These are phyloP conservation scores for Micromesistius poutassou DNA, from an alignment of 2,797 vertebrate species.

Conservation along the genomic window DNA sequence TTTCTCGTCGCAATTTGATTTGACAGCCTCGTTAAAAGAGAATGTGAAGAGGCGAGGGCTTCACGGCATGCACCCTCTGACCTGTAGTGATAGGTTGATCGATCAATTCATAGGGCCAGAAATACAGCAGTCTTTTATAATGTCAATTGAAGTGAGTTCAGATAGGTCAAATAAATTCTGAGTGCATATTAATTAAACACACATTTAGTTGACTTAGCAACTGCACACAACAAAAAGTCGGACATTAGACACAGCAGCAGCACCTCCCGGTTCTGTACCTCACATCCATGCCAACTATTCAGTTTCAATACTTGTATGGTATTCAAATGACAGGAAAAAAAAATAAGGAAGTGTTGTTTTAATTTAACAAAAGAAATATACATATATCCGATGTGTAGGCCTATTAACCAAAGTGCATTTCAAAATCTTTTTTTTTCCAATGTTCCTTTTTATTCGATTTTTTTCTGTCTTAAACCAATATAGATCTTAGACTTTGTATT, in stretches of 20 bases:
- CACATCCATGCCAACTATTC: conserved; percentile 66
- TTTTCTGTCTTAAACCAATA: conserved; percentile 56
- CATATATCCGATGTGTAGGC: conserved; percentile 57
- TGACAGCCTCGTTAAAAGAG: conserved; percentile 41
- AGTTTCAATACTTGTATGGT: conserved; percentile 82
- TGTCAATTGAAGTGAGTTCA: conserved; percentile 63
- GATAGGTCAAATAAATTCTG: conserved; percentile 62
- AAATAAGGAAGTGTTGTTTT: conserved; percentile 58
- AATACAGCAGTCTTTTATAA: conserved; percentile 72
- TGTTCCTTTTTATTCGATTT: conserved; percentile 40
- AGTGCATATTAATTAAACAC: conserved; percentile 68
- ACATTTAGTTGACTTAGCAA: conserved; percentile 38
- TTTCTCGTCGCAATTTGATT: conserved; percentile 22
- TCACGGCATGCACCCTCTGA: conserved; percentile 65
- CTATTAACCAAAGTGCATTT: conserved; percentile 82
- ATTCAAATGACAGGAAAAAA: conserved; percentile 64
- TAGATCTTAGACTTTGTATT: conserved; percentile 50
- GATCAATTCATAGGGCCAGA: conserved; percentile 45
- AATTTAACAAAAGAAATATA: conserved; percentile 70
- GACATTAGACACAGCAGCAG: conserved; percentile 74
- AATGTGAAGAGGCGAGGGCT: conserved; percentile 24
- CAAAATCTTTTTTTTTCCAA: conserved; percentile 68
- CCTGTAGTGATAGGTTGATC: conserved; percentile 27
- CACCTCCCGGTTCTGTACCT: conserved; percentile 60
- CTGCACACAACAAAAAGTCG: conserved; percentile 46